Percentiles rank a stretch among this genome's conserved stretches.
These are phyloP conservation scores for Clarias pachynema DNA, from an alignment of 2,797 vertebrate species.

Conservation along the genomic window DNA sequence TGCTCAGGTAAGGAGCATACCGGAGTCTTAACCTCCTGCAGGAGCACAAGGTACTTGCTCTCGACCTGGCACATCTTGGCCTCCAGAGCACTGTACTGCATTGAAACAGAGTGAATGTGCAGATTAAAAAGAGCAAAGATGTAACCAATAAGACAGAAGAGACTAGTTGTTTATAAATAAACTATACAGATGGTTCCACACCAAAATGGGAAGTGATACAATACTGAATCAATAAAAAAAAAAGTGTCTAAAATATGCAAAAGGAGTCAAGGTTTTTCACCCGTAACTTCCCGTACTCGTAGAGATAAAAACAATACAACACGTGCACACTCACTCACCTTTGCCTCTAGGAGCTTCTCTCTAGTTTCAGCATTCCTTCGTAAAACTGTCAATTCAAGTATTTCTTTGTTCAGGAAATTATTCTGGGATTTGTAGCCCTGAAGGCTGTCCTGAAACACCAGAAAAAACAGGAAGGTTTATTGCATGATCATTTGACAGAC, in stretches of 20 bases:
- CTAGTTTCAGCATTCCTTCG: slow-evolving; percentile 88
- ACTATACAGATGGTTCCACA: not conserved
- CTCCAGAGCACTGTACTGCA: slow-evolving; percentile 87
- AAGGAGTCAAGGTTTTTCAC: not conserved
- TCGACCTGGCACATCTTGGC: slow-evolving; percentile 96
- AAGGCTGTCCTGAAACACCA: slow-evolving; percentile 86
- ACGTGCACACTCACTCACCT: slow-evolving; percentile 73
- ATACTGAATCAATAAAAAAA: not conserved
- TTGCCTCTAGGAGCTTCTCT: slow-evolving; percentile 87
- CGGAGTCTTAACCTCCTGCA: slow-evolving; percentile 91
- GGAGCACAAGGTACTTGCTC: slow-evolving; percentile 93
- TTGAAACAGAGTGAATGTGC: not conserved
- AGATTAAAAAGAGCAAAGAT: not conserved
- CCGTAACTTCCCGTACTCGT: not conserved
- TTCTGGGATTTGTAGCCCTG: slow-evolving; percentile 97
- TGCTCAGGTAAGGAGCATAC: slow-evolving; percentile 88
- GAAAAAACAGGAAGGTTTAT: slow-evolving; percentile 6
- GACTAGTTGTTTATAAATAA: not conserved
- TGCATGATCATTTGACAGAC: not conserved
- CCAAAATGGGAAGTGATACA: slow-evolving; percentile 1
- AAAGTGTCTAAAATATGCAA: not conserved
- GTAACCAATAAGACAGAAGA: not conserved
- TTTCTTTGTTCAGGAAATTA: slow-evolving; percentile 98
- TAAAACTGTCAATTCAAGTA: slow-evolving; percentile 91
- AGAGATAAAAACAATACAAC: not conserved